A percentile compares a stretch with the other conserved stretches of the same genome.
Evolutionary conservation across 2,113 vertebrate genomes (phyloP).

Genomic region (Neoarius graeffei): DNA sequence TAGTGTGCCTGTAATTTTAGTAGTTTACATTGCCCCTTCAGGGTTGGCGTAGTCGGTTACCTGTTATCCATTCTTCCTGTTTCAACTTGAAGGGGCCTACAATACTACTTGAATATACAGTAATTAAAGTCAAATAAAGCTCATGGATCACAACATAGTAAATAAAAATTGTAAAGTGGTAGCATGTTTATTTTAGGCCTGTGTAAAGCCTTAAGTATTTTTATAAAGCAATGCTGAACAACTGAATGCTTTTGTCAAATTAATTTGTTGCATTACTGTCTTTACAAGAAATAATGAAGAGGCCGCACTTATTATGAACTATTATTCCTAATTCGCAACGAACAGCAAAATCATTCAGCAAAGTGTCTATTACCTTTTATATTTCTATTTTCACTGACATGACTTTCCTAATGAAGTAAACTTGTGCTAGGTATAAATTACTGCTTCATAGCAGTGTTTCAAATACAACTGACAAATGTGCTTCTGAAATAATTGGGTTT

Average conservation of each 20-base stretch:
- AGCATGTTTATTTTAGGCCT: not conserved
- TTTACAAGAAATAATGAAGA: not conserved
- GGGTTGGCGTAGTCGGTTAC: too few relatives aligned
- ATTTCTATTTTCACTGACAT: not conserved
- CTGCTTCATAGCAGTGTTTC: not conserved
- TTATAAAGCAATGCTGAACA: not conserved
- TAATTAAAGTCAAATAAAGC: not conserved
- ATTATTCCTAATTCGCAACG: not conserved
- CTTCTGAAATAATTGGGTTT: not conserved
- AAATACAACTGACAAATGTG: not conserved
- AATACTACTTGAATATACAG: not conserved
- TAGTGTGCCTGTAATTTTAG: too few relatives aligned
- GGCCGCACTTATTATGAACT: not conserved
- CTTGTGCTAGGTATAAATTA: not conserved
- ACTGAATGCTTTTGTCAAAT: not conserved
- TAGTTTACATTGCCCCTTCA: too few relatives aligned
- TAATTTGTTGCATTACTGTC: not conserved
- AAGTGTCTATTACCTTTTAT: not conserved
- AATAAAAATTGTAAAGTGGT: not conserved
- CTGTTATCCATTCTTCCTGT: too few relatives aligned
- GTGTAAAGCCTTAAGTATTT: not conserved
- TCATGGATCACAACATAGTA: not conserved
- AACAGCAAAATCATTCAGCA: not conserved
- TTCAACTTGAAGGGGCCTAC: too few relatives aligned
- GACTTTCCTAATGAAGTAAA: not conserved